Conservation (phyloP, 2,888 invertebrate species). For the Protophormia terraenovae region DNA sequence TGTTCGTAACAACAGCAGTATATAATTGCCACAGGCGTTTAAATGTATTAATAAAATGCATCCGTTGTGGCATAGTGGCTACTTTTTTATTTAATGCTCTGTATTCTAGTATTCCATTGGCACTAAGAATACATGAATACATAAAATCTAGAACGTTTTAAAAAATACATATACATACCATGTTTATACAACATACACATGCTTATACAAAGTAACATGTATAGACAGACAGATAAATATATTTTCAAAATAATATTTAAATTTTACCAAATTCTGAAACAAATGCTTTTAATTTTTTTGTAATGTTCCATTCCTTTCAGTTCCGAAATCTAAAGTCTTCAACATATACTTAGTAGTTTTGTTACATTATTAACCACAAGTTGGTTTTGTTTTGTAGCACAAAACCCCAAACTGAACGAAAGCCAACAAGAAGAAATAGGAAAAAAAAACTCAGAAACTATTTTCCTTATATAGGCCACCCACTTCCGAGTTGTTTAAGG, state of each 20-base stretch:
- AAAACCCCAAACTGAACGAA: background rate
- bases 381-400: conserved; percentile 9
- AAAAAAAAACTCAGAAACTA: background rate
- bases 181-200: background rate
- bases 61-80: conserved; percentile 53
- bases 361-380: conserved; percentile 41
- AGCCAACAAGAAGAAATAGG: background rate
- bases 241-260: background rate
- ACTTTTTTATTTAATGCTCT: conserved; percentile 11
- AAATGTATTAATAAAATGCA: conserved; percentile 64
- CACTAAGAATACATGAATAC: too few species aligned
- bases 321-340: background rate
- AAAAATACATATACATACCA: background rate
- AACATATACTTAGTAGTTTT: background rate
- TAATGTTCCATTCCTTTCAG: too few species aligned
- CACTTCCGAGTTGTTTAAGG: conserved; percentile 4
- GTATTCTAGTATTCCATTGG: too few species aligned
- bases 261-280: background rate
- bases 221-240: background rate
- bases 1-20: conserved; percentile 51
- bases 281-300: background rate
- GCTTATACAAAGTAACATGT: background rate
- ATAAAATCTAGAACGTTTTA: background rate
- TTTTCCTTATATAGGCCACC: background rate
- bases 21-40: conserved; percentile 59